Conservation (phyloP, 2,113 vertebrate genomes). For the Panthera tigris region DNA sequence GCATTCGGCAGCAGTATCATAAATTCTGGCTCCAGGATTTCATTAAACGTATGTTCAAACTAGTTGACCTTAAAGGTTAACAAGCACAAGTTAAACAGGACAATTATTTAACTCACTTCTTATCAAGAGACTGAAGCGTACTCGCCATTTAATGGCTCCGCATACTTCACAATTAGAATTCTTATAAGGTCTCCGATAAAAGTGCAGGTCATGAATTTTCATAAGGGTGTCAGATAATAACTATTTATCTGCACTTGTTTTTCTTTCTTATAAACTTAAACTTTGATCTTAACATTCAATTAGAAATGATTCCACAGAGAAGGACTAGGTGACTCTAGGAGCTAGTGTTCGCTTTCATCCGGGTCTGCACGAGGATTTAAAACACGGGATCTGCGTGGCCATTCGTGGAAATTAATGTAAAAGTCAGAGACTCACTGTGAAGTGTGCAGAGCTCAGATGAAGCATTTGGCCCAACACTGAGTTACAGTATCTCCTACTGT, state of each 20-base stretch:
- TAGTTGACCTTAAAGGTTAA: constrained; percentile 95
- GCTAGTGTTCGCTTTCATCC: constrained; percentile 75
- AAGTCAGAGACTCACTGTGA: constrained; percentile 37
- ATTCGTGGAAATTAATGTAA: constrained; percentile 70
- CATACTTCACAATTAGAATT: constrained; percentile 89
- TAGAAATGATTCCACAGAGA: constrained; percentile 84
- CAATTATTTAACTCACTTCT: constrained; percentile 92
- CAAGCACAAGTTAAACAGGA: constrained; percentile 93
- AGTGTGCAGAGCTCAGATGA: not conserved
- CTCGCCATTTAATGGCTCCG: constrained; percentile 85
- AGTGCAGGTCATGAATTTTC: constrained; percentile 88
- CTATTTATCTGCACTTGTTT: constrained; percentile 91
- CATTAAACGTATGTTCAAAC: constrained; percentile 95
- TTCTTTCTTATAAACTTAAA: constrained; percentile 91
- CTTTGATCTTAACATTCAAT: constrained; percentile 91
- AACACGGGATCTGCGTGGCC: constrained; percentile 64
- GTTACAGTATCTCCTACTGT: not conserved
- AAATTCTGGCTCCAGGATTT: constrained; percentile 92
- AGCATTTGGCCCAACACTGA: not conserved
- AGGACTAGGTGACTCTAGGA: constrained; percentile 82
- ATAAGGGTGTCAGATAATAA: constrained; percentile 88
- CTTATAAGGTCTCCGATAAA: constrained; percentile 86
- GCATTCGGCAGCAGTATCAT: constrained; percentile 92
- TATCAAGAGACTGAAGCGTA: constrained; percentile 87
- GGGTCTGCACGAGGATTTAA: constrained; percentile 75